Evolutionary conservation across 1,140 invertebrate genomes (phyloP).

Genomic region (Cydia splendana): DNA sequence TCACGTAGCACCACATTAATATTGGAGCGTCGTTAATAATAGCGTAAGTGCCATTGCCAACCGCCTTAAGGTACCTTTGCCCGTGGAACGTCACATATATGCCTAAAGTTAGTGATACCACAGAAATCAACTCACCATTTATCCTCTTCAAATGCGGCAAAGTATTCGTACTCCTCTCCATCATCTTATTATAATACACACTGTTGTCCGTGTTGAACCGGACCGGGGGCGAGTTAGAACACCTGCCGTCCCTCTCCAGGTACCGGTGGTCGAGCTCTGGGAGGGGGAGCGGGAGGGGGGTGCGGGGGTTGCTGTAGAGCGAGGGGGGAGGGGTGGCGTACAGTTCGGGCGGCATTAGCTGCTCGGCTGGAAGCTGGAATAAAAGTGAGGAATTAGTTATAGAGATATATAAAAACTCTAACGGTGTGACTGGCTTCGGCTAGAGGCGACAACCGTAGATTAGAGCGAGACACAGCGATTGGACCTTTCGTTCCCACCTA

Average conservation of each 20-base stretch:
- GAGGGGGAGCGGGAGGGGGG: conserved; percentile 61
- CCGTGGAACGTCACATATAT: too few species aligned
- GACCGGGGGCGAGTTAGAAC: conserved; percentile 61
- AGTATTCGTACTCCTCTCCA: conserved; percentile 54
- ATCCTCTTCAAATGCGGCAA: conserved; percentile 58
- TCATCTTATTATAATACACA: conserved; percentile 58
- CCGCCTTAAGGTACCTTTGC: too few species aligned
- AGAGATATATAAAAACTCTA: too few species aligned
- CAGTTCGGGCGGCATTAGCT: conserved; percentile 59
- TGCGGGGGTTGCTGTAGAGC: conserved; percentile 62
- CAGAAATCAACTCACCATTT: conserved; percentile 45
- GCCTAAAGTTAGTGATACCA: too few species aligned
- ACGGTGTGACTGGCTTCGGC: too few species aligned
- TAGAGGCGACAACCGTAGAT: too few species aligned
- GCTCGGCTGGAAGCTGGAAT: conserved; percentile 59
- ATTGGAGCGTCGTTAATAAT: too few species aligned
- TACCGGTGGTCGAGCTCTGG: conserved; percentile 60
- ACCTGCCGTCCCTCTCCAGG: conserved; percentile 51
- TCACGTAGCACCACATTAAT: too few species aligned
- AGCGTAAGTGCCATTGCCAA: too few species aligned
- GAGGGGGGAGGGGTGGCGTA: conserved; percentile 51
- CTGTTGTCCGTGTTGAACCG: conserved; percentile 57
- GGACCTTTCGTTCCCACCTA: too few species aligned
- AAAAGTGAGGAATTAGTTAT: conserved; percentile 7
- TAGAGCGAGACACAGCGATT: too few species aligned